Evolutionary conservation across 2,888 invertebrate genomes (phyloP).

Genomic region (Oligia latruncula): DNA sequence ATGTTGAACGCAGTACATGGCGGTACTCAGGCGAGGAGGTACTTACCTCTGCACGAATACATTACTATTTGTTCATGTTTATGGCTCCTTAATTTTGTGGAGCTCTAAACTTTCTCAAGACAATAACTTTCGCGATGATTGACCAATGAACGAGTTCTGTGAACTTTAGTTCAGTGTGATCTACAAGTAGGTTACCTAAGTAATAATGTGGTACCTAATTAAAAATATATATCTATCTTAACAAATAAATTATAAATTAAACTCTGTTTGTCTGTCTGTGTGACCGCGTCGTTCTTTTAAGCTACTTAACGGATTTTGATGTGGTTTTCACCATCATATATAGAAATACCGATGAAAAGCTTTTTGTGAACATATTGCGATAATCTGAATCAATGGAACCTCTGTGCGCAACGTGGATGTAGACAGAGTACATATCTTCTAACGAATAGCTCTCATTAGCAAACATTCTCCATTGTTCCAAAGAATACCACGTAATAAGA

Average conservation of each 20-base stretch:
- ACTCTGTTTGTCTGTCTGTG: no score
- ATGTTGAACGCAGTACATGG: neutral
- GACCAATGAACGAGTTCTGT: constrained; percentile 5
- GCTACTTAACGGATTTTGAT: no score
- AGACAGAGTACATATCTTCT: neutral
- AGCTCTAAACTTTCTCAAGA: constrained; percentile 40
- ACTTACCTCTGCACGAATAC: constrained; percentile 13
- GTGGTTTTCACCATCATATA: no score
- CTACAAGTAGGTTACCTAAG: neutral
- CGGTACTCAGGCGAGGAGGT: neutral
- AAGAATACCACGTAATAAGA: neutral
- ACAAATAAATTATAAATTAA: no score
- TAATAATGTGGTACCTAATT: no score
- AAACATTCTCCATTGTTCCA: constrained; percentile 22
- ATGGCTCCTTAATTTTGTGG: constrained; percentile 28
- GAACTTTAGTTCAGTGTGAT: neutral
- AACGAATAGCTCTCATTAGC: constrained; percentile 13
- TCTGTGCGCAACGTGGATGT: neutral
- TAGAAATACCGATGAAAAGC: neutral
- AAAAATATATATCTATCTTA: neutral
- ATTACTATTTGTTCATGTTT: constrained; percentile 21
- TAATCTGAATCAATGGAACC: constrained; percentile 2
- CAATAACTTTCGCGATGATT: constrained; percentile 34
- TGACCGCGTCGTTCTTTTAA: no score
- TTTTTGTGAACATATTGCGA: neutral